phyloP scores from a whole-genome alignment of 1,140 invertebrate species.

The Drosophila biarmipes region DNA sequence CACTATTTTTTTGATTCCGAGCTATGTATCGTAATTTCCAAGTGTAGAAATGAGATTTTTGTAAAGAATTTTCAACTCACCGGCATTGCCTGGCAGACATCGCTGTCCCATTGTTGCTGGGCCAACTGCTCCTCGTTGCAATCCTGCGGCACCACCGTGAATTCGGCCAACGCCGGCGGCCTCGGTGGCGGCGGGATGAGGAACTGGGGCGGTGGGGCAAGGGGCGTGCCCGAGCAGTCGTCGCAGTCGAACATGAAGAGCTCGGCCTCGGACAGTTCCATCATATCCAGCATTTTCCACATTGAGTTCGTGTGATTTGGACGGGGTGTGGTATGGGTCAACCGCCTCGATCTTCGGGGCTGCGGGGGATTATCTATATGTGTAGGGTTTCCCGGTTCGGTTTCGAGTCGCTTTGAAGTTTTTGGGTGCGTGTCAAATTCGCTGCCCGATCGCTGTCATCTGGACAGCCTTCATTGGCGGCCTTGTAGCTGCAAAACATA shows the following conservation, averaged over 20 bases:
- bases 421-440: slow-evolving; percentile 70
- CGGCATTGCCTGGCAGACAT: slow-evolving; percentile 85
- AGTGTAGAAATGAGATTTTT: neutral
- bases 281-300: slow-evolving; percentile 81
- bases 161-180: slow-evolving; percentile 85
- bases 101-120: slow-evolving; percentile 80
- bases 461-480: slow-evolving; percentile 70
- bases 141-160: slow-evolving; percentile 67
- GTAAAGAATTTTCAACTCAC: slow-evolving; percentile 77
- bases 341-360: slow-evolving; percentile 3
- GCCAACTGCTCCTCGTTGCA: slow-evolving; percentile 78
- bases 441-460: slow-evolving; percentile 71
- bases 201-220: slow-evolving; percentile 87
- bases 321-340: slow-evolving; percentile 4
- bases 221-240: slow-evolving; percentile 86
- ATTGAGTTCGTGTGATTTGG: slow-evolving; percentile 54
- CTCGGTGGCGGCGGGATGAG: slow-evolving; percentile 86
- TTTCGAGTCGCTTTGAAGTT: slow-evolving; percentile 28
- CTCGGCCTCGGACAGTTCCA: slow-evolving; percentile 62
- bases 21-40: neutral
- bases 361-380: slow-evolving; percentile 16
- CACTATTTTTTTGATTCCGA: too few species aligned
- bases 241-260: slow-evolving; percentile 81
- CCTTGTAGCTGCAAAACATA: slow-evolving; percentile 51
- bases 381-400: slow-evolving; percentile 6